Evolutionary conservation across 2,797 vertebrate species (phyloP).

Genomic region (Botia kubotai): DNA sequence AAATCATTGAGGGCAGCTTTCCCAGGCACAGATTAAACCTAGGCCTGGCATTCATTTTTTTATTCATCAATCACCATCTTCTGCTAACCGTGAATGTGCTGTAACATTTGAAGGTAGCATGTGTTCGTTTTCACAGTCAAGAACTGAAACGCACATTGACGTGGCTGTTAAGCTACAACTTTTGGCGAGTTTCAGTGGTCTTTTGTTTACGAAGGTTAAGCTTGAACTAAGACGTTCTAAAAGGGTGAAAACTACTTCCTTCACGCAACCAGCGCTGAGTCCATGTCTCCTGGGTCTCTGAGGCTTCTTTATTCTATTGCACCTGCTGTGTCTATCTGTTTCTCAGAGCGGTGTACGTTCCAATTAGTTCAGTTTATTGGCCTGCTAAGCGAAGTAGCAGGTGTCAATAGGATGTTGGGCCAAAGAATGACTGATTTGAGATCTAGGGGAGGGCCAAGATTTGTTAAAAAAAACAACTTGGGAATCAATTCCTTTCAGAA

Average conservation of each 20-base stretch:
- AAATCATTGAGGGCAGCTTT: constrained; percentile 11
- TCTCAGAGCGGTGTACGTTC: constrained; percentile 19
- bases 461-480: neutral
- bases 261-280: constrained; percentile 30
- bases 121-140: constrained; percentile 26
- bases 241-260: constrained; percentile 53
- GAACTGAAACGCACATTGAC: constrained; percentile 28
- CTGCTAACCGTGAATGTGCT: constrained; percentile 9
- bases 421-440: neutral
- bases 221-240: constrained; percentile 37
- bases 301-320: constrained; percentile 60
- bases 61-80: constrained; percentile 27
- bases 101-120: neutral
- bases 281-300: constrained; percentile 49
- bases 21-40: constrained; percentile 13
- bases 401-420: constrained; percentile 4
- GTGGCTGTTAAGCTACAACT: constrained; percentile 26
- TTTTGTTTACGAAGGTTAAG: constrained; percentile 47
- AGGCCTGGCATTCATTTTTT: constrained; percentile 8
- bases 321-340: constrained; percentile 52
- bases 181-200: constrained; percentile 48
- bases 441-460: neutral
- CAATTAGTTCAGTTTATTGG: constrained; percentile 31
- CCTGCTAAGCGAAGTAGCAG: constrained; percentile 17
- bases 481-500: neutral